Percentiles rank a stretch among this genome's conserved stretches.
These are phyloP conservation scores for Drosophila jambulina DNA, from an alignment of 1,140 invertebrate genomes.

Conservation along the genomic window DNA sequence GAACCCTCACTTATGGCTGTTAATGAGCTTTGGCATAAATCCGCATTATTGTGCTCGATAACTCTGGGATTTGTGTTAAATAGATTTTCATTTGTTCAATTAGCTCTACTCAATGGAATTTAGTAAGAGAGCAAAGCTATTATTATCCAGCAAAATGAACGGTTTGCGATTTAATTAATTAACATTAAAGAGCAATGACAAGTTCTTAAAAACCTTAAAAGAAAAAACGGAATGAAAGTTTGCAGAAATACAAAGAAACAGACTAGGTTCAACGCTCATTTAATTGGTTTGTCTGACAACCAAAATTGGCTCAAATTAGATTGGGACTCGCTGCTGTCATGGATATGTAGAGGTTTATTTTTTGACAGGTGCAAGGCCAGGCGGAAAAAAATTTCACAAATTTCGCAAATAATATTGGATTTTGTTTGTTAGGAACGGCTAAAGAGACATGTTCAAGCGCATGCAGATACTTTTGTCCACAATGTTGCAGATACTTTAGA, in stretches of 20 bases:
- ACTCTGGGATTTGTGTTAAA: background rate
- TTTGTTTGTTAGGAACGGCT: background rate
- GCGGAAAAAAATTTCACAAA: conserved; percentile 10
- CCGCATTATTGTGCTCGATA: no score
- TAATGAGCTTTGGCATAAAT: background rate
- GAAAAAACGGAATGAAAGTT: conserved; percentile 1
- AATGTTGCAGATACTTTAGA: conserved; percentile 43
- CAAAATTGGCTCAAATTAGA: conserved; percentile 44
- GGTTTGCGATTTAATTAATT: background rate
- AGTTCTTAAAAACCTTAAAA: background rate
- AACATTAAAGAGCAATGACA: background rate
- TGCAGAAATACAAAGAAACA: conserved; percentile 11
- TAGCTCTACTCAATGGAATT: background rate
- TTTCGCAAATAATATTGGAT: background rate
- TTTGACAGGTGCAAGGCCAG: conserved; percentile 58
- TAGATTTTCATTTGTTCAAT: background rate
- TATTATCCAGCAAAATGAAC: no score
- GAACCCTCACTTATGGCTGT: conserved; percentile 32
- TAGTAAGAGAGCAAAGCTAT: no score
- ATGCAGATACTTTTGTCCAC: conserved; percentile 28
- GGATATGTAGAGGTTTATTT: conserved; percentile 17
- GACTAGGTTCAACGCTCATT: conserved; percentile 57
- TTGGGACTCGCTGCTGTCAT: conserved; percentile 19
- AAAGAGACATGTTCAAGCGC: conserved; percentile 6
- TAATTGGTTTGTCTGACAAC: conserved; percentile 52